phyloP scores from a whole-genome alignment of 2,113 vertebrate species.

The Stigmatopora nigra region DNA sequence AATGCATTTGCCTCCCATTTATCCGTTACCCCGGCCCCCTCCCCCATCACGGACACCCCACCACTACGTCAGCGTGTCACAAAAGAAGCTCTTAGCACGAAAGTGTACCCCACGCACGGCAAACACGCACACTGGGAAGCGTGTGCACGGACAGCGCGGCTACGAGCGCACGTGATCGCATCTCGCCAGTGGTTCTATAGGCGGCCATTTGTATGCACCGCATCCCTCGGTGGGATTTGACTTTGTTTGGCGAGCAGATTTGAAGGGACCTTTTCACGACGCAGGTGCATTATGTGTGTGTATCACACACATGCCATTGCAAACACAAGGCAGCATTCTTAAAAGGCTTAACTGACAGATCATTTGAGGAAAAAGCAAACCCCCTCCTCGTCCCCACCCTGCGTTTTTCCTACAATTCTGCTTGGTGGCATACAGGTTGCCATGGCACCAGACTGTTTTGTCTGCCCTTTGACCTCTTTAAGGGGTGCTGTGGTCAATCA shows the following conservation, averaged over 20 bases:
- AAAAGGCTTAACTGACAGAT: slow-evolving; percentile 65
- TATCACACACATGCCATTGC: slow-evolving; percentile 31
- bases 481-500: slow-evolving; percentile 77
- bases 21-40: slow-evolving; percentile 48
- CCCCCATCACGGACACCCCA: slow-evolving; percentile 36
- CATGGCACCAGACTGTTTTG: slow-evolving; percentile 81
- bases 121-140: slow-evolving; percentile 18
- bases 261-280: slow-evolving; percentile 36
- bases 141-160: not conserved
- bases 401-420: slow-evolving; percentile 47
- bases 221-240: slow-evolving; percentile 32
- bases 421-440: slow-evolving; percentile 73
- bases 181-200: slow-evolving; percentile 21
- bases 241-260: slow-evolving; percentile 42
- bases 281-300: slow-evolving; percentile 50
- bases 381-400: slow-evolving; percentile 31
- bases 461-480: slow-evolving; percentile 77
- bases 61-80: slow-evolving; percentile 59
- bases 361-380: slow-evolving; percentile 23
- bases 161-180: slow-evolving; percentile 9
- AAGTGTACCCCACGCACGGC: slow-evolving; percentile 29
- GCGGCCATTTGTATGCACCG: slow-evolving; percentile 30
- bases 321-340: slow-evolving; percentile 53
- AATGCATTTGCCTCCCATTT: slow-evolving; percentile 76
- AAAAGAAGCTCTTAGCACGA: slow-evolving; percentile 62